A percentile compares a stretch with the other conserved stretches of the same genome.
phyloP scores from a whole-genome alignment of 2,888 invertebrate genomes.

The Ceriagrion tenellum region DNA sequence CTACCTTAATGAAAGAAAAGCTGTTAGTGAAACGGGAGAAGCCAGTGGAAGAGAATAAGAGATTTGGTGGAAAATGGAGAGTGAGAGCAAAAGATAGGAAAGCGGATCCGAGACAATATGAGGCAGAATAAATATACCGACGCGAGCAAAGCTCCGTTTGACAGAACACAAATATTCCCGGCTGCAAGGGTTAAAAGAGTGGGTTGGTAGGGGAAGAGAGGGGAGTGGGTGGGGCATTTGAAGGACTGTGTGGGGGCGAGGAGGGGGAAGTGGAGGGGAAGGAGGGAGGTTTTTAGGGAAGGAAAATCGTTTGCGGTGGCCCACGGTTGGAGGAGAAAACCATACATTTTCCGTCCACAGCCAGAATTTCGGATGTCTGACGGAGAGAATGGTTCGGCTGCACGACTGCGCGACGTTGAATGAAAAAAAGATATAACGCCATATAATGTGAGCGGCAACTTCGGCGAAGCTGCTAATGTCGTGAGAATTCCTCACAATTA shows the following conservation, averaged over 20 bases:
- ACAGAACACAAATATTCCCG: neutral
- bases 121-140: neutral
- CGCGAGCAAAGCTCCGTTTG: neutral
- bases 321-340: neutral
- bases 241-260: too few relatives aligned
- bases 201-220: too few relatives aligned
- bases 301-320: neutral
- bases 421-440: too few relatives aligned
- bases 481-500: neutral
- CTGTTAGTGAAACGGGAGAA: too few relatives aligned
- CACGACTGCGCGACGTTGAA: too few relatives aligned
- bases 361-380: neutral
- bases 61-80: too few relatives aligned
- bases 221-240: neutral
- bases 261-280: too few relatives aligned
- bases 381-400: neutral
- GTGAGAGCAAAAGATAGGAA: too few relatives aligned
- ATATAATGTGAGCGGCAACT: neutral
- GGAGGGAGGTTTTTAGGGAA: neutral
- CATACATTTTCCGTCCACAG: neutral
- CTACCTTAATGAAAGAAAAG: too few relatives aligned
- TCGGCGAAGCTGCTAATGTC: neutral
- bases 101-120: neutral
- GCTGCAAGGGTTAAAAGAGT: neutral
- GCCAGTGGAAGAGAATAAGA: too few relatives aligned